Evolutionary conservation across 2,888 invertebrate species (phyloP), one percentile per base, ranked within the genome.

Genomic region (Caenorhabditis japonica): DNA sequence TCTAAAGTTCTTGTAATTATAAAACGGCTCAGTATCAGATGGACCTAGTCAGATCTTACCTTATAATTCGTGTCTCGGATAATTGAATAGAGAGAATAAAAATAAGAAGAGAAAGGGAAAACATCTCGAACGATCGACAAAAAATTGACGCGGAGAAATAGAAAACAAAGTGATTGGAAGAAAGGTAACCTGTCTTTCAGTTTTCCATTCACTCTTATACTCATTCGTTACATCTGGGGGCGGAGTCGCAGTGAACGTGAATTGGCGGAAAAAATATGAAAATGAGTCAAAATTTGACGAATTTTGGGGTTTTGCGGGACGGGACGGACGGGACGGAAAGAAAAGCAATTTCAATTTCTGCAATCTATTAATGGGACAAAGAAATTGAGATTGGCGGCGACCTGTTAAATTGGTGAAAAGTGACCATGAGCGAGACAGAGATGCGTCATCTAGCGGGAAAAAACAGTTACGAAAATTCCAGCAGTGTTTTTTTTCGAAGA

Each of bases 221-320:
- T 56, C 56, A 58, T 56, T 66, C 56, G 56, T 23, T 47, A 25
- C 25, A 43, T 44, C 52, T 61, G 49, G 64, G 64, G 55, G 64
- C 13, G 12, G 27, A 47, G 25, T 13, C 13, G 19, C 3, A 53
- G 51, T 43, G 34, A 21, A 7, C 7, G 13, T 13, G 27, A 47
- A 38, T 19, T 25, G 30, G 41, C 27, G 39, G 30, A 53, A 41
- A 49, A 34, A 30, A 3, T n/a, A 19, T 33, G 30, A 38, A 59
- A 58, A 47, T 62, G 70, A 71, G 70, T 59, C 56, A 71, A 62
- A 56, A 62, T 71, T 71, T 59, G 61, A 61, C 56, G 61, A 62
- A 56, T 51, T 66, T 66, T 66, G 10, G 10, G n/a, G n/a, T n/a
- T n/a, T n/a, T n/a, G n/a, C n/a, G n/a, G n/a, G n/a, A n/a, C n/a